Conservation (phyloP, 64 coral and sea anemone species). For the Platygyra sinensis region DNA sequence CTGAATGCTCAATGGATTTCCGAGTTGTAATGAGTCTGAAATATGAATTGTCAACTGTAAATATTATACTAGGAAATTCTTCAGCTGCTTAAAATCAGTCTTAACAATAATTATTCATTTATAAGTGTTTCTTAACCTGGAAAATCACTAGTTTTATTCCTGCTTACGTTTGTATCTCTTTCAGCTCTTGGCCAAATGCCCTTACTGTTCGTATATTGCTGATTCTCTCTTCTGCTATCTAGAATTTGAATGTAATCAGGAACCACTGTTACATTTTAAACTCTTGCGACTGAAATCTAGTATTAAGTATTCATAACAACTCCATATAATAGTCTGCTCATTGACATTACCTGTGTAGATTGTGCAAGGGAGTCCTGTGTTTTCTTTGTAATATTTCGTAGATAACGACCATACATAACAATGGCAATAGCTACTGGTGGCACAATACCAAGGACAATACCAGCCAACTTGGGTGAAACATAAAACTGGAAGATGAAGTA, state of each 20-base stretch:
- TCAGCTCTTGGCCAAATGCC: conserved; percentile 96
- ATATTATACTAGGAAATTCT: too few relatives aligned
- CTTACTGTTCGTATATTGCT: conserved; percentile 87
- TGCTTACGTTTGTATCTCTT: conserved; percentile 75
- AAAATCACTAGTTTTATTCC: too few relatives aligned
- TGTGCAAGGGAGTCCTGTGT: conserved; percentile 89
- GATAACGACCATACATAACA: conserved; percentile 94
- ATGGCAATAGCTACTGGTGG: conserved; percentile 81
- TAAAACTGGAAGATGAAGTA: conserved; percentile 72
- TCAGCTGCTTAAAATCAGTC: too few relatives aligned
- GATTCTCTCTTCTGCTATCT: conserved; percentile 97
- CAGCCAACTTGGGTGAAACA: conserved; percentile 89
- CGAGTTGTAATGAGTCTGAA: too few relatives aligned
- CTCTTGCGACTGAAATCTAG: background rate
- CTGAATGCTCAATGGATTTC: too few relatives aligned
- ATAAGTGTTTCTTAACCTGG: too few relatives aligned
- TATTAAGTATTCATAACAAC: too few relatives aligned
- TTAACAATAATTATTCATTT: background rate
- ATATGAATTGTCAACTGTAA: too few relatives aligned
- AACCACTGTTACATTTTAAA: background rate
- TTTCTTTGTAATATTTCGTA: conserved; percentile 81
- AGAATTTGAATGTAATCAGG: background rate
- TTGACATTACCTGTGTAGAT: conserved; percentile 61
- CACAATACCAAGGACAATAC: conserved; percentile 86
- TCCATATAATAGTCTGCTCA: too few relatives aligned